Percentiles rank a stretch among this genome's conserved stretches.
phyloP scores from a whole-genome alignment of 2,888 invertebrate genomes.

The Sesia bembeciformis region DNA sequence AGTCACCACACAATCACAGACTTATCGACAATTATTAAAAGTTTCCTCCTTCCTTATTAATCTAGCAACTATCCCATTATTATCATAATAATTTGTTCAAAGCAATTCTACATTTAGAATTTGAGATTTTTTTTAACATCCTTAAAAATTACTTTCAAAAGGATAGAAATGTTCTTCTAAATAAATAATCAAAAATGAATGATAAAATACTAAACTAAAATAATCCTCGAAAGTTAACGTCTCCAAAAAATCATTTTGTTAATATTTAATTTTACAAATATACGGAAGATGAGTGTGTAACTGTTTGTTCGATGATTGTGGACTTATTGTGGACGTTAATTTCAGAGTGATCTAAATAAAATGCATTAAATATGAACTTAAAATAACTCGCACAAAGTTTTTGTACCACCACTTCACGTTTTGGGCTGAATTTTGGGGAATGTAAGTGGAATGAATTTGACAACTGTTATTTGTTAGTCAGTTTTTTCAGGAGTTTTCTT shows the following conservation, averaged over 20 bases:
- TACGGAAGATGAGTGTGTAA: constrained; percentile 1
- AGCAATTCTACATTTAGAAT: too few relatives aligned
- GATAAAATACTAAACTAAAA: constrained; percentile 31
- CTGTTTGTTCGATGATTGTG: constrained; percentile 1
- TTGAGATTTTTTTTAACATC: too few relatives aligned
- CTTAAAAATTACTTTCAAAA: constrained; percentile 24
- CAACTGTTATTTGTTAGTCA: constrained; percentile 41
- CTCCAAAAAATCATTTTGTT: not conserved
- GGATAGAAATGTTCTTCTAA: constrained; percentile 42
- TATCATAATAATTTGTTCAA: too few relatives aligned
- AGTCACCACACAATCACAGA: too few relatives aligned
- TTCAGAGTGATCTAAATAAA: constrained; percentile 52
- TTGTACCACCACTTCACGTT: constrained; percentile 66
- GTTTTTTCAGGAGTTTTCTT: constrained; percentile 56
- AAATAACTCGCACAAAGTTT: constrained; percentile 60
- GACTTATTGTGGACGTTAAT: constrained; percentile 20
- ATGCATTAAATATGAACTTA: constrained; percentile 54
- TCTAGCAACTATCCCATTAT: too few relatives aligned
- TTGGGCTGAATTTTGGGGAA: constrained; percentile 59
- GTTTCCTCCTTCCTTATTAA: too few relatives aligned
- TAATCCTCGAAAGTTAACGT: constrained; percentile 24
- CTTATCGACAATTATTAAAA: too few relatives aligned
- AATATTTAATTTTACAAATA: constrained; percentile 4
- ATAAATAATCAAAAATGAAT: constrained; percentile 41
- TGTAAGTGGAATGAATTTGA: constrained; percentile 71